Evolutionary conservation across 2,888 invertebrate genomes (phyloP), one percentile per base, ranked within the genome.

Genomic region (Dascillus cervinus): DNA sequence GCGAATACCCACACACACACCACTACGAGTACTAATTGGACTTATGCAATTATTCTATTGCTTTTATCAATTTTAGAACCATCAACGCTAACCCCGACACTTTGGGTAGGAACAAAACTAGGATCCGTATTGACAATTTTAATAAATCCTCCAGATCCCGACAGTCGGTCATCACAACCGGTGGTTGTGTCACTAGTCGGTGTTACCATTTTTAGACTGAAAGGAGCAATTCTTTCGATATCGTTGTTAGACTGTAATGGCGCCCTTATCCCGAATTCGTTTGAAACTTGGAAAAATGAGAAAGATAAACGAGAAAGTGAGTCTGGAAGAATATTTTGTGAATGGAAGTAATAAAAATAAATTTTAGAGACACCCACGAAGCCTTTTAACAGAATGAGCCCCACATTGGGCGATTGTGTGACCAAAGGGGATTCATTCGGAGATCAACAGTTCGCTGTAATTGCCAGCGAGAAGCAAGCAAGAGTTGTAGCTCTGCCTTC

Each of bases 101-200:
- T 98, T 46, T 98, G 97, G 97, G 83, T 97, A 55, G 97, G 98
- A 55, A 97, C 96, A 49, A 92, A 91, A 65, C 75, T 90, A 54
- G 98, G 98, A 53, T 94, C 96, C 37, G 89, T 95, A 61, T 76
- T 97, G 56, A 91, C 94, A 43, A 81, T 97, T 66, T 80, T 86
- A 65, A 79, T 97, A 60, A 83, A 77, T 61, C 80, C 86, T 49
- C 79, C 84, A 38, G 81, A 84, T 55, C 72, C 80, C 30, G 91
- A 92, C 62, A 74, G 76, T 47, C 71, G 91, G 56, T 79, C 82
- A 60, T 78, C 84, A 45, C 89, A 90, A 62, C 87, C 89, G 30
- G 87, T 90, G 48, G 80, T 84, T 55, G 81, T 92, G 50, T 82
- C 90, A 58, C 85, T 91, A 49, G 87, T 83, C 83, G 97, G 96